Conservation (phyloP, 2,113 vertebrate genomes). For the Rhineura floridana region DNA sequence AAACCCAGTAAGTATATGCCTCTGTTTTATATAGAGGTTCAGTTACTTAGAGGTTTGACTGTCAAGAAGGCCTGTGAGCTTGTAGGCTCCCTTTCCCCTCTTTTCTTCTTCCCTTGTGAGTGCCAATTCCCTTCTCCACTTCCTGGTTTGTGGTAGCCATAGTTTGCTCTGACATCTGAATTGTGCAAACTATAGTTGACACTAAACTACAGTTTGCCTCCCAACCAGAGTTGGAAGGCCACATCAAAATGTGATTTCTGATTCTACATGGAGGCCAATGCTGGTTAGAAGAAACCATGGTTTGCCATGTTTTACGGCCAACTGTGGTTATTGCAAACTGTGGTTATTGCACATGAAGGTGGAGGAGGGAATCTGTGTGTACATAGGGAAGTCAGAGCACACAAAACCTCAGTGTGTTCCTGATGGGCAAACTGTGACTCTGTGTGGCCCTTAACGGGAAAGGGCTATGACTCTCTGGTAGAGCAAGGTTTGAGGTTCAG, state of each 20-base stretch:
- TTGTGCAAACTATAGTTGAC: not conserved
- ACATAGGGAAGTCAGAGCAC: too few species aligned
- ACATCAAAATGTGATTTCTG: not conserved
- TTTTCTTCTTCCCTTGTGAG: not conserved
- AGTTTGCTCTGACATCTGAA: not conserved
- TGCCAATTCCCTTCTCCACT: not conserved
- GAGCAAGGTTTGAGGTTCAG: too few species aligned
- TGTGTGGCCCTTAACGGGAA: too few species aligned
- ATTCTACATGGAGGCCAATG: not conserved
- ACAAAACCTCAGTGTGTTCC: not conserved
- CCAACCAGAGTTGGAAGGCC: not conserved
- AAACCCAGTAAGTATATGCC: conserved; percentile 83
- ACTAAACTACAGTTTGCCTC: not conserved
- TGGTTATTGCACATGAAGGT: too few species aligned
- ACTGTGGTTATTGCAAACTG: not conserved
- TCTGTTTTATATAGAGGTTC: too few species aligned
- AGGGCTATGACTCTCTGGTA: too few species aligned
- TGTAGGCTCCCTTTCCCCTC: not conserved
- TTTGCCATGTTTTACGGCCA: too few species aligned
- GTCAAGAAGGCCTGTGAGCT: not conserved
- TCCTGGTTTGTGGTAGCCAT: not conserved
- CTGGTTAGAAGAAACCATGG: not conserved
- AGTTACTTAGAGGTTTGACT: not conserved
- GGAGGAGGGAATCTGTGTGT: too few species aligned
- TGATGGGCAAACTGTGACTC: not conserved